Base-by-base conservation (phyloP, 2,888 invertebrate species). In the Stratiomys singularior region DNA sequence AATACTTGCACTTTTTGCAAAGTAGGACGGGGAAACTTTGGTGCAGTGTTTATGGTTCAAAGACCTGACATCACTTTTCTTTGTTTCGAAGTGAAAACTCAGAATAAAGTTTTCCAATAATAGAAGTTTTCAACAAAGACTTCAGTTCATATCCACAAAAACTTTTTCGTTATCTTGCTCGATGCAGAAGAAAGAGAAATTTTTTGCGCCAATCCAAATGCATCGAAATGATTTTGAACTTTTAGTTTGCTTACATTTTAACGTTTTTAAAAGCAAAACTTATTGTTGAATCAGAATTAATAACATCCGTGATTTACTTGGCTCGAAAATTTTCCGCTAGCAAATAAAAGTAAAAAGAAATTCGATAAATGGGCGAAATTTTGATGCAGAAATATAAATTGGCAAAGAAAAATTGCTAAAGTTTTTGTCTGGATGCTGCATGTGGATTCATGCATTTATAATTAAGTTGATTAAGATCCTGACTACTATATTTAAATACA, bases 21-120 rank as follows among this genome's bases (percentile, higher is more conserved):
- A 9, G 4, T 13, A 18, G 4, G 7, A 9, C 4, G 3, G 37
- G 4, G 15, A 52, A 13, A 52, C 15, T 13, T 4, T 52, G 15
- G 18, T 60, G 60, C 30, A 27, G 2, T 23, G 27, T 30, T 64
- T 64, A 30, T 15, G 64, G 64, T 64, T 25, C 23, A 1, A 15
- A 30, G n/a, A 5, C 64, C n/a, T 2, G 3, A 18, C 64, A 64
- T 30, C 27, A 64, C 64, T 64, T 30, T 30, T 30, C 30, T n/a
- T 28, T n/a, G 64, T 30, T 64, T 27, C 30, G 64, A 11, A n/a
- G n/a, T 27, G 27, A 28, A 27, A 30, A 64, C n/a, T 28, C n/a
- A 15, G n/a, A 11, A 0, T 44, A 46, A 69, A 69, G 69, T 69
- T 69, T 69, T 69, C 69, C 69, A 69, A 69, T 69, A 69, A 69